Base-by-base conservation (phyloP, 2,797 vertebrate genomes). In the Semotilus atromaculatus region DNA sequence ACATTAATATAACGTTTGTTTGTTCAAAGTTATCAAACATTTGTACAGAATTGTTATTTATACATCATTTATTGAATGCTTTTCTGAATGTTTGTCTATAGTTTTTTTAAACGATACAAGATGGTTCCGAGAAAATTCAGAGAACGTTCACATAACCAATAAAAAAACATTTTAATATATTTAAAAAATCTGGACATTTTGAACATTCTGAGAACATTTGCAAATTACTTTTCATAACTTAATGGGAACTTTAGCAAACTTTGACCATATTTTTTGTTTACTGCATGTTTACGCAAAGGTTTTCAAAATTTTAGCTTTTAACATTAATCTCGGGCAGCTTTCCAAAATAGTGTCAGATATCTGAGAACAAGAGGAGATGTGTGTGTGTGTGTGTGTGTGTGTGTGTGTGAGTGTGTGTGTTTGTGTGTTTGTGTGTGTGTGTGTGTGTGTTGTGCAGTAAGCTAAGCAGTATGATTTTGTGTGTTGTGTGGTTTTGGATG, bases 401-500 rank as follows among this genome's bases (percentile, higher is more conserved):
- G 53, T 68, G 58, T 73, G 83, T 55, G 58, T 67, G 31, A 40
- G 31, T 68, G 53, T 68, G 58, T 73, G 83, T 55, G 58, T 67
- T 23, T 53, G 34, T 68, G 53, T 68, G 58, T 73, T 76, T 55
- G 58, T 67, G 31, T 53, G 36, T 36, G 36, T 26, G 36, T 70
- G 40, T 68, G 58, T 73, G 83, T 55, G 58, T 67, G 31, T 53
- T 68, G 14, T n/a, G 60, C n/a, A 40, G 10, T 3, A 10, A 45
- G 70, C 31, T 21, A 7, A 55, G 67, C 55, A 71, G 67, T 74
- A n/a, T 81, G 70, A 40, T 51, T 81, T 19, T 71, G 80, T 62
- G 64, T 73, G 72, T 31, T 9, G 3, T 66, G 64, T 11, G 64
- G 51, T 68, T 78, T 68, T 82, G 10, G 18, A 51, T 84, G 64